Percentiles rank a stretch among this genome's conserved stretches.
Evolutionary conservation across 2,113 vertebrate genomes (phyloP).

Genomic region (Myiopsitta monachus): DNA sequence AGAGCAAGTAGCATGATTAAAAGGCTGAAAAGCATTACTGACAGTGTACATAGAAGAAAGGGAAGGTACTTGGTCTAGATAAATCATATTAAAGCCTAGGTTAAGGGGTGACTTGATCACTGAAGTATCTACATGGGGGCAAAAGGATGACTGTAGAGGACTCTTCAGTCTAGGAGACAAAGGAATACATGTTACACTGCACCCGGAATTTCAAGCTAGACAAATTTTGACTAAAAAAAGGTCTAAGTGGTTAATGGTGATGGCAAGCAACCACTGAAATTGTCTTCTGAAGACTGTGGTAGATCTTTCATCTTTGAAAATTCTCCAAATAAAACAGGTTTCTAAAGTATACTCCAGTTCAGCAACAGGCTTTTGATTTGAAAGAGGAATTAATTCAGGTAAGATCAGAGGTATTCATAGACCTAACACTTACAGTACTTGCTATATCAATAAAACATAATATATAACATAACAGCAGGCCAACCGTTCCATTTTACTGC

Average conservation of each 20-base stretch:
- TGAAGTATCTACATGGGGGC: background rate
- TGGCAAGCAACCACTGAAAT: background rate
- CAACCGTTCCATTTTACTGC: background rate
- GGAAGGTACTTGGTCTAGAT: background rate
- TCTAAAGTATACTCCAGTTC: background rate
- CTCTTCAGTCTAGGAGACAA: background rate
- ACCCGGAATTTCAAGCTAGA: background rate
- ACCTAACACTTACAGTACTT: background rate
- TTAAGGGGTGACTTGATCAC: background rate
- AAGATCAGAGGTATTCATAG: background rate
- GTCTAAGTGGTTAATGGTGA: background rate
- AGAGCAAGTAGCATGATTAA: background rate
- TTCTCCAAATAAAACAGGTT: background rate
- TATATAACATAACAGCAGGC: background rate
- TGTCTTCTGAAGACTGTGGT: background rate
- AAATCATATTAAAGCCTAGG: background rate
- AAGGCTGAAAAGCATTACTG: background rate
- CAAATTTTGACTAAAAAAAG: background rate
- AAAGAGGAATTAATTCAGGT: constrained; percentile 11
- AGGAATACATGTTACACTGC: background rate
- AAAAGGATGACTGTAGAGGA: background rate
- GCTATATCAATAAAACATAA: background rate
- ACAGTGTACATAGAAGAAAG: background rate
- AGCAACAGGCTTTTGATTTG: background rate
- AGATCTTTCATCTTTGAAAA: background rate